A percentile compares a stretch with the other conserved stretches of the same genome.
Evolutionary conservation across 2,113 vertebrate species (phyloP).

Genomic region (Oxygymnocypris stewartii): DNA sequence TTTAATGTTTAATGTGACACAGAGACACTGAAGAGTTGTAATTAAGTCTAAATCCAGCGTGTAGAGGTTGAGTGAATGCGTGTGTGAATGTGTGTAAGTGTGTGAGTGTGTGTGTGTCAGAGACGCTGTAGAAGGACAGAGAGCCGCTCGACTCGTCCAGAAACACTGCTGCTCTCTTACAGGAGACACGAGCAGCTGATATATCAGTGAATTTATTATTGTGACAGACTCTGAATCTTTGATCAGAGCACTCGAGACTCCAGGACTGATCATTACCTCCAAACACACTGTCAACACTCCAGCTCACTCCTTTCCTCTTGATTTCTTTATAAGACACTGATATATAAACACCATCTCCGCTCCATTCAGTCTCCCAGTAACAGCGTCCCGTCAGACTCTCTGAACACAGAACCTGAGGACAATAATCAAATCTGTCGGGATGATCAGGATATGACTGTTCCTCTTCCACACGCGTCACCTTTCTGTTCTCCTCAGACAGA

Average conservation of each 20-base stretch:
- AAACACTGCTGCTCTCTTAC: no score
- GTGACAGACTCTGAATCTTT: neutral
- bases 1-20: neutral
- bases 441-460: no score
- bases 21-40: neutral
- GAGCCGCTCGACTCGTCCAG: neutral
- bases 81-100: neutral
- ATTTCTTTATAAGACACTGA: neutral
- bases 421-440: no score
- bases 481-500: neutral
- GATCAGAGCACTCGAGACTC: neutral
- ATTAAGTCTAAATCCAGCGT: neutral
- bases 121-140: constrained; percentile 6
- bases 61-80: neutral
- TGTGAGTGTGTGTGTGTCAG: neutral
- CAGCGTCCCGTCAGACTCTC: no score
- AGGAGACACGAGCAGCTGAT: no score
- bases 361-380: no score
- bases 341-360: no score
- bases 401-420: no score
- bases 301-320: neutral
- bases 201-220: fast-evolving
- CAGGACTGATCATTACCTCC: neutral
- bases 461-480: neutral
- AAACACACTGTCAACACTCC: neutral